Evolutionary conservation across 2,113 vertebrate genomes (phyloP).

Genomic region (Phoenicopterus ruber): DNA sequence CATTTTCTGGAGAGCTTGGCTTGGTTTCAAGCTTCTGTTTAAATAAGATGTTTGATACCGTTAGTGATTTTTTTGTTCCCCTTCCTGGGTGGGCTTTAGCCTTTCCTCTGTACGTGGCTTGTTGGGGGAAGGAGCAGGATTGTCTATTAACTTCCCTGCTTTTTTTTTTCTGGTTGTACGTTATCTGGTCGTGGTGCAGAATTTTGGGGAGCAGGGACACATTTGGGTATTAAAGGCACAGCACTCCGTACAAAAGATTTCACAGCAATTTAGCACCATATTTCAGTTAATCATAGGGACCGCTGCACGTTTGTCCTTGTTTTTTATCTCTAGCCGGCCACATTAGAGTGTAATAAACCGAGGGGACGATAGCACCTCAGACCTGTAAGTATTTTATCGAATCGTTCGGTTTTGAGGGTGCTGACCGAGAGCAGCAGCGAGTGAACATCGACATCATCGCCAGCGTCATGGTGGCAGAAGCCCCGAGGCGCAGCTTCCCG

Average conservation of each 20-base stretch:
- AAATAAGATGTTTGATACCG: neutral
- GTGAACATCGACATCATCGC: neutral
- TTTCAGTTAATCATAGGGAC: neutral
- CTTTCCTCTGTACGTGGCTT: neutral
- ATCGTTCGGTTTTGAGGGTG: accelerated
- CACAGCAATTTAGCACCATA: neutral
- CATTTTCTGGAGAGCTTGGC: neutral
- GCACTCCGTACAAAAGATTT: neutral
- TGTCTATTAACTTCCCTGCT: neutral
- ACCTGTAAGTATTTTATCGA: neutral
- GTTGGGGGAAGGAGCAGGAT: neutral
- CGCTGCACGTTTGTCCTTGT: neutral
- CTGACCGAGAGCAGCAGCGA: neutral
- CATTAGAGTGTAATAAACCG: neutral
- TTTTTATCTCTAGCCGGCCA: neutral
- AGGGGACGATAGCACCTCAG: neutral
- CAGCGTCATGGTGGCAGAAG: neutral
- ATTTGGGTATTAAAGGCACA: neutral
- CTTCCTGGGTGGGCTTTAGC: neutral
- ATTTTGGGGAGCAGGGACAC: neutral
- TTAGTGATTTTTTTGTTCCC: neutral
- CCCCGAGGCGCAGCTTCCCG: neutral
- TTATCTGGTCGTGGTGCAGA: neutral
- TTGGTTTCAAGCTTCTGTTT: neutral
- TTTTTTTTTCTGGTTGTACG: neutral